Evolutionary conservation across 2,888 invertebrate genomes (phyloP).

Genomic region (Nemotelus pantherinus): DNA sequence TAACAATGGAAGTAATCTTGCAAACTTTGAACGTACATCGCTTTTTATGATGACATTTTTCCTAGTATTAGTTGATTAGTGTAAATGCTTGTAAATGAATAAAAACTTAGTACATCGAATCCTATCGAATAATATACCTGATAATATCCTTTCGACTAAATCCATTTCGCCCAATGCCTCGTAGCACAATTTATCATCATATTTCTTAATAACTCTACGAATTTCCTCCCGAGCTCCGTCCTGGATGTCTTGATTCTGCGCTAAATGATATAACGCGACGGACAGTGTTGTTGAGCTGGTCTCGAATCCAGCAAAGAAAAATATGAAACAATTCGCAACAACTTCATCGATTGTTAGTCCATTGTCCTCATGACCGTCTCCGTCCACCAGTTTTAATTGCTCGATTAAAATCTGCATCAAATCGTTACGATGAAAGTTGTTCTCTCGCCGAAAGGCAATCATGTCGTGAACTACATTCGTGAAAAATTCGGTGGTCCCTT

Average conservation of each 20-base stretch:
- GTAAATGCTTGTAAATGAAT: too few species aligned
- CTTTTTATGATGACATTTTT: too few species aligned
- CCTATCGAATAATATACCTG: constrained; percentile 60
- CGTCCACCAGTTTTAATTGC: constrained; percentile 47
- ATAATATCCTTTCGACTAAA: constrained; percentile 69
- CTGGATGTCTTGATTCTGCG: constrained; percentile 68
- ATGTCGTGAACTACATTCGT: constrained; percentile 47
- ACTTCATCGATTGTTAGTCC: constrained; percentile 54
- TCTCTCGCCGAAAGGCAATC: constrained; percentile 48
- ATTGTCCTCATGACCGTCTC: constrained; percentile 16
- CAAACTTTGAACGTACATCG: too few species aligned
- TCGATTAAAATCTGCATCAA: constrained; percentile 51
- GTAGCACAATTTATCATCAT: constrained; percentile 66
- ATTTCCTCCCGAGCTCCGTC: constrained; percentile 66
- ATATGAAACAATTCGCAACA: constrained; percentile 69
- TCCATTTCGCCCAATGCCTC: constrained; percentile 69
- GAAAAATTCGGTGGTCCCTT: constrained; percentile 46
- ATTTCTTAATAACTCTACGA: constrained; percentile 61
- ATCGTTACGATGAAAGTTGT: constrained; percentile 51
- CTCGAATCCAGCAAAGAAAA: constrained; percentile 73
- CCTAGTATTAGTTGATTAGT: too few species aligned
- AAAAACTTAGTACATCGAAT: too few species aligned
- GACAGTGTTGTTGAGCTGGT: constrained; percentile 70
- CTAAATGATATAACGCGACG: constrained; percentile 68
- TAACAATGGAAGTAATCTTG: too few species aligned